Evolutionary conservation across 2,797 vertebrate genomes (phyloP).

Genomic region (Chiroxiphia lanceolata): DNA sequence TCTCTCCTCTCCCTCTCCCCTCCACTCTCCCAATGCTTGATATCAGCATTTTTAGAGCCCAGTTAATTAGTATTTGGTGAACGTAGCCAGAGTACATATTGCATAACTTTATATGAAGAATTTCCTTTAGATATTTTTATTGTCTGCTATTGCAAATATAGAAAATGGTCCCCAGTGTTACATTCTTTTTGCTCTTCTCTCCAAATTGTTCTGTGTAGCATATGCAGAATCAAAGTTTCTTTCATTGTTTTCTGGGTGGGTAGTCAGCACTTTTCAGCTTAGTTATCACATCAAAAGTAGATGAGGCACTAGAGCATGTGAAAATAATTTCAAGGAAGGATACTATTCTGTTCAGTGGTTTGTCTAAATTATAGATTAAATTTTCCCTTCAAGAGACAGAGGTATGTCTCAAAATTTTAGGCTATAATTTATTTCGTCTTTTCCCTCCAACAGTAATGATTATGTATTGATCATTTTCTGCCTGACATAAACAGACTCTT

Average conservation of each 20-base stretch:
- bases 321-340: constrained; percentile 51
- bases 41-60: background rate
- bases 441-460: background rate
- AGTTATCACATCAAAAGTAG: constrained; percentile 29
- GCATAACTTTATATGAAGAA: background rate
- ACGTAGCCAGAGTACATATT: background rate
- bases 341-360: constrained; percentile 30
- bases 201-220: background rate
- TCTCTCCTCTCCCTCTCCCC: background rate
- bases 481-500: background rate
- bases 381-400: background rate
- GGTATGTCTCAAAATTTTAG: background rate
- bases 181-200: background rate
- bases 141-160: background rate
- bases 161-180: background rate
- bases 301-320: background rate
- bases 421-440: background rate
- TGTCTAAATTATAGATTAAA: constrained; percentile 21
- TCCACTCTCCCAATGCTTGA: background rate
- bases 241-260: background rate
- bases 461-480: background rate
- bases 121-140: background rate
- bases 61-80: background rate
- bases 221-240: background rate
- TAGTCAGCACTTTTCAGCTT: background rate